Conservation (phyloP, 2,797 vertebrate species). For the Rhinichthys osculus region DNA sequence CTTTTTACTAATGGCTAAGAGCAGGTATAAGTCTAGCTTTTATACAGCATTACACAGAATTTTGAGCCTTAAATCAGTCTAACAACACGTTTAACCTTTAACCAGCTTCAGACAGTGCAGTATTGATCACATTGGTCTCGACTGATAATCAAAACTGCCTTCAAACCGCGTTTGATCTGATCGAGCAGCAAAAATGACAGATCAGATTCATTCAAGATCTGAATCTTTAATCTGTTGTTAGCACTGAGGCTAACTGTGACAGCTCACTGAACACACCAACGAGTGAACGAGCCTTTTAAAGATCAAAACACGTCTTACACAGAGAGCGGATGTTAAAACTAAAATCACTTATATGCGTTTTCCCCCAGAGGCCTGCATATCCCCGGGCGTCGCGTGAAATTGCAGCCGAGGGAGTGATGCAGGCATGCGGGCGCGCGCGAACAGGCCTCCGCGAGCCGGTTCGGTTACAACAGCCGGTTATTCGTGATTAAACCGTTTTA, state of each 20-base stretch:
- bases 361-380: slow-evolving; percentile 46
- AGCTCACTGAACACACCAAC: background rate
- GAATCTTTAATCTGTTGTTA: slow-evolving; percentile 3
- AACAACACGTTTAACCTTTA: background rate
- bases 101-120: background rate
- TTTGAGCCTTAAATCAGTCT: background rate
- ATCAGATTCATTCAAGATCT: background rate
- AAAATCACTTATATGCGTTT: background rate
- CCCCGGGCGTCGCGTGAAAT: slow-evolving; percentile 56
- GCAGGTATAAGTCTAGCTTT: background rate
- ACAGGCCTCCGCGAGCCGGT: background rate
- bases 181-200: background rate
- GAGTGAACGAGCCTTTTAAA: background rate
- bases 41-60: background rate
- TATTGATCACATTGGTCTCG: background rate
- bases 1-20: too few relatives aligned
- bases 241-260: slow-evolving; percentile 3
- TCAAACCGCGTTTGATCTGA: background rate
- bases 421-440: background rate
- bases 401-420: slow-evolving; percentile 53
- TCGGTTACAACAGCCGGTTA: background rate
- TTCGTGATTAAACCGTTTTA: slow-evolving; percentile 60
- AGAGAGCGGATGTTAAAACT: background rate
- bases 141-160: background rate
- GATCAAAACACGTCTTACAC: background rate